These are phyloP conservation scores for Drosophila dives DNA, from an alignment of 2,888 invertebrate genomes.

Conservation along the genomic window DNA sequence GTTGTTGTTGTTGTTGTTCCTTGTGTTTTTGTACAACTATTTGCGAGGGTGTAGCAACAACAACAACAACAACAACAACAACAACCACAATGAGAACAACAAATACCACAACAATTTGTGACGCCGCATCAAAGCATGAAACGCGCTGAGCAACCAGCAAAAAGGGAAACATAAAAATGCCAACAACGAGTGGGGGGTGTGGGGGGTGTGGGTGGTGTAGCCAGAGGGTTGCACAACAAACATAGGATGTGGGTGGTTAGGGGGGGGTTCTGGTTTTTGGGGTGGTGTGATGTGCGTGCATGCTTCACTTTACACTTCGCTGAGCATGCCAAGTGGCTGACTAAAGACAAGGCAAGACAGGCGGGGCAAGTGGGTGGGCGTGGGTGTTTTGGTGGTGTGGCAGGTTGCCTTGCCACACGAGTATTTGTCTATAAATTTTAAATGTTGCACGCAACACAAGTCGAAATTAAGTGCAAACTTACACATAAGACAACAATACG, in stretches of 20 bases:
- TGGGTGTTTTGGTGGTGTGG: background rate
- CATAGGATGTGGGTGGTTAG: background rate
- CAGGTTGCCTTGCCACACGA: slow-evolving; percentile 12
- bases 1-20: slow-evolving; percentile 3
- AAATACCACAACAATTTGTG: slow-evolving; percentile 82
- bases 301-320: slow-evolving; percentile 76
- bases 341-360: slow-evolving; percentile 22
- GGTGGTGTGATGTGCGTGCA: slow-evolving; percentile 38
- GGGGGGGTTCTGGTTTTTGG: background rate
- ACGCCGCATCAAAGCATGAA: slow-evolving; percentile 82
- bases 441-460: slow-evolving; percentile 79
- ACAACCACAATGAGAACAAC: slow-evolving; percentile 46
- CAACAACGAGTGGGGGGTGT: slow-evolving; percentile 38
- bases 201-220: background rate
- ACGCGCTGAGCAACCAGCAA: slow-evolving; percentile 67
- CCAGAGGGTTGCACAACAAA: slow-evolving; percentile 29
- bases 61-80: slow-evolving; percentile 45
- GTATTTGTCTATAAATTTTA: slow-evolving; percentile 80
- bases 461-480: slow-evolving; percentile 72
- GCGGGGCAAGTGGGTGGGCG: background rate
- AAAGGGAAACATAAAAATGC: slow-evolving; percentile 57
- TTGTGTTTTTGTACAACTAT: slow-evolving; percentile 9
- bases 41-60: slow-evolving; percentile 31
- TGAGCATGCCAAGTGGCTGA: slow-evolving; percentile 76
- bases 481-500: slow-evolving; percentile 30